Evolutionary conservation across 2,113 vertebrate genomes (phyloP), one percentile per base, ranked within the genome.

Genomic region (Myanophis thanlyinensis): DNA sequence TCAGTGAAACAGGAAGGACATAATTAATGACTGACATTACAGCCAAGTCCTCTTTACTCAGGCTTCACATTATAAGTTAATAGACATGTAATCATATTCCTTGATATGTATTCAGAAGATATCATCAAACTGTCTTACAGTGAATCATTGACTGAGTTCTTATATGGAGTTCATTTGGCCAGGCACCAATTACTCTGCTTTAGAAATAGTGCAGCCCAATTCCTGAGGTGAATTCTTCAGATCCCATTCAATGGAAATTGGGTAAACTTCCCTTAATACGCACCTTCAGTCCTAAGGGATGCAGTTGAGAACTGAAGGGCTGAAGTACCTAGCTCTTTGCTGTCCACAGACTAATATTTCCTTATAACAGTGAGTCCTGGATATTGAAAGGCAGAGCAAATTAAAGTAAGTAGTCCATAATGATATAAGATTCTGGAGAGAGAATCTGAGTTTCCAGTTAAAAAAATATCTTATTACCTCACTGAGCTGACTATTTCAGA

Each of bases 1-100:
- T 95, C 94, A 90, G n/a, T 67, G 91, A 54, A 91, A 51, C 5
- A 6, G 92, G 87, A 95, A 54, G 49, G 23, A 15, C 47, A 90
- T 47, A 90, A 25, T 88, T 87, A 40, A 54, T 53, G 87, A 25
- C n/a, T 87, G 92, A 89, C 88, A 22, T 8, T 48, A n/a, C 30
- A 73, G 27, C 27, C 54, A 27, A 56, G 7, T 27, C 40, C 12
- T 47, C 3, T 80, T 49, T 40, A 73, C 35, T 51, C n/a, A 47
- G 47, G n/a, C 27, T 73, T 90, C 13, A 44, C 88, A 89, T 35
- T 30, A 62, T 27, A 89, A 59, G 11, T 40, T 73, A 73, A 35
- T 73, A 73, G 67, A 73, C 30, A 73, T 35, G n/a, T 40, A 35
- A 73, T 73, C n/a, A 35, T 73, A 73, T 73, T 40, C n/a, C 67